phyloP scores from a whole-genome alignment of 2,113 vertebrate species.

The Athene cunicularia region DNA sequence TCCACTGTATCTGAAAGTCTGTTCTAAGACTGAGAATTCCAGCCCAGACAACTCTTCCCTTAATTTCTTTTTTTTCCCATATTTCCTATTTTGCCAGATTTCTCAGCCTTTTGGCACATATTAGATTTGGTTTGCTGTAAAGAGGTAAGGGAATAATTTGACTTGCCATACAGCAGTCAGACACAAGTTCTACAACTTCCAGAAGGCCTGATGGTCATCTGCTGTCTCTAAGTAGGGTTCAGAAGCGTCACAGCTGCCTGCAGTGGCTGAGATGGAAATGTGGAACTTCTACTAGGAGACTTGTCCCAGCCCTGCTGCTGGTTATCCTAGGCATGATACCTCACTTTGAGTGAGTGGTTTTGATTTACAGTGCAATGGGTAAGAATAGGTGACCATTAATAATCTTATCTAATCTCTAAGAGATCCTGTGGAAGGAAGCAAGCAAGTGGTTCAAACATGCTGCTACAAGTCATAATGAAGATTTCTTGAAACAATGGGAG shows the following conservation, averaged over 20 bases:
- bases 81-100: neutral
- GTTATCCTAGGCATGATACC: accelerated
- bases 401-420: neutral
- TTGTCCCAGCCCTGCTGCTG: accelerated
- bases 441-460: neutral
- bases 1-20: neutral
- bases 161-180: neutral
- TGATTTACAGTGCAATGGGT: neutral
- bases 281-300: neutral
- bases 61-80: neutral
- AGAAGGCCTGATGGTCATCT: neutral
- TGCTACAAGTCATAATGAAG: neutral
- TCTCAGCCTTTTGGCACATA: neutral
- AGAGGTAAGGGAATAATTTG: neutral
- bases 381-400: neutral
- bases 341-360: neutral
- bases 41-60: neutral
- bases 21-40: neutral
- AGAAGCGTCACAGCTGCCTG: neutral
- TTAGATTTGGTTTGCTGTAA: neutral
- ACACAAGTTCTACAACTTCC: neutral
- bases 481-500: neutral
- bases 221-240: neutral
- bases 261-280: neutral
- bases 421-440: neutral